Conservation (phyloP, 2,888 invertebrate genomes). For the Drosophila kanekoi region DNA sequence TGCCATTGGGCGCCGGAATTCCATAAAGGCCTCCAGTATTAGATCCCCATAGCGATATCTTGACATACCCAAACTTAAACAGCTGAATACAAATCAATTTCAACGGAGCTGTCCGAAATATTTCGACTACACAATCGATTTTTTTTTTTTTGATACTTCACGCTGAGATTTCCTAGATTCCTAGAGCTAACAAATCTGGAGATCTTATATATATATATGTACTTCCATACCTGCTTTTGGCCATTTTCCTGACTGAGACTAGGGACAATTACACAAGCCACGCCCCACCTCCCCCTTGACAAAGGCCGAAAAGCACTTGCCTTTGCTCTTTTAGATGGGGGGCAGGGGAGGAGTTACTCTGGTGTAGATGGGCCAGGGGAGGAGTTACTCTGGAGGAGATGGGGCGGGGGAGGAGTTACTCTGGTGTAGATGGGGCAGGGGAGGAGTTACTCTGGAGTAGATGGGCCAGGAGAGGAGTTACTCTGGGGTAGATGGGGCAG, state of each 20-base stretch:
- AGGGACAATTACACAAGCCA: conserved; percentile 4
- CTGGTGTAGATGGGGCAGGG: background rate
- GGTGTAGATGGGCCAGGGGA: background rate
- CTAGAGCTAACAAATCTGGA: too few species aligned
- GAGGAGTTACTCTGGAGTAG: background rate
- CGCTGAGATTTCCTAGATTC: too few species aligned
- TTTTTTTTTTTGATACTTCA: too few species aligned
- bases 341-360: too few species aligned
- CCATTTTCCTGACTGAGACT: conserved; percentile 4
- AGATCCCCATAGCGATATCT: conserved; percentile 54
- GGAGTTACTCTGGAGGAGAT: background rate
- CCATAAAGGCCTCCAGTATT: conserved; percentile 60
- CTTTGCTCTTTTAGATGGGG: background rate
- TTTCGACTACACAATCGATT: background rate
- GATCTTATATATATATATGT: too few species aligned
- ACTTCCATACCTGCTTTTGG: conserved; percentile 9
- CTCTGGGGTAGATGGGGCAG: background rate
- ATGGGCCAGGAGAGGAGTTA: background rate
- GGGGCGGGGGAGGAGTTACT: background rate
- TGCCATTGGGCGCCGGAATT: conserved; percentile 52
- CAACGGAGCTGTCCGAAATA: background rate
- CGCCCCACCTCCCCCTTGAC: background rate
- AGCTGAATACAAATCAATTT: conserved; percentile 1
- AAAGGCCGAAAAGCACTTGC: conserved; percentile 2
- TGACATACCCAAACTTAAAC: conserved; percentile 38